Base-by-base conservation (phyloP, 1,140 invertebrate genomes). In the Caerostris extrusa region DNA sequence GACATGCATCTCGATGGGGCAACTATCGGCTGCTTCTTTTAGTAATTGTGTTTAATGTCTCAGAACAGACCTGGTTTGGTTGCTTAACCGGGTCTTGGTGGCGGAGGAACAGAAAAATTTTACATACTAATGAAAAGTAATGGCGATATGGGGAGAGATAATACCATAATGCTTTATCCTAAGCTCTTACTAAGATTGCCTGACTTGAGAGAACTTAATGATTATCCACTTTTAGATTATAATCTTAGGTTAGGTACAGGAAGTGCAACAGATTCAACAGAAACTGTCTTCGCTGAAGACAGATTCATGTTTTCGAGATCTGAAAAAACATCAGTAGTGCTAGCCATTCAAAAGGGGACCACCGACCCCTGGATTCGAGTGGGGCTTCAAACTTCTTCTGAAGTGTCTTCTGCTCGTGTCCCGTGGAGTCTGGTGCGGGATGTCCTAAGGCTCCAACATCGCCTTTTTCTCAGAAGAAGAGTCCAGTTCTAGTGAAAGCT, bases 121-220 rank as follows among this genome's bases (percentile, higher is more conserved):
- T 96, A 96, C 6, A 88, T 96, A n/a, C 95, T 97, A 6, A 95
- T 97, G 60, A 95, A 96, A 89, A 95, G 95, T 19, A 95, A 95
- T 71, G 96, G 96, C 95, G 95, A 96, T 71, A 96, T 96, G 94
- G 96, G 96, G 12, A 86, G 95, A 57, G 94, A 95, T 57, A 93
- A 95, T 19, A 96, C 96, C 34, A 91, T 95, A 53, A 94, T 95
- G 61, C 94, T 97, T 87, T 97, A 96, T 95, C 96, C 97, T 17
- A 96, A 96, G 95, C 95, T 97, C 82, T 95, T 97, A n/a, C 96
- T 96, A 95, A 96, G 96, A 94, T 95, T 97, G 60, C 96, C 96
- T 14, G 96, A 97, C 95, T 96, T 97, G 91, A 95, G 96, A 56
- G 96, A 97, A 95, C 95, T 97, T 83, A 96, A 96, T 93, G 96